A percentile compares a stretch with the other conserved stretches of the same genome.
phyloP scores from a whole-genome alignment of 2,797 vertebrate genomes.

The Lagodon rhomboides region DNA sequence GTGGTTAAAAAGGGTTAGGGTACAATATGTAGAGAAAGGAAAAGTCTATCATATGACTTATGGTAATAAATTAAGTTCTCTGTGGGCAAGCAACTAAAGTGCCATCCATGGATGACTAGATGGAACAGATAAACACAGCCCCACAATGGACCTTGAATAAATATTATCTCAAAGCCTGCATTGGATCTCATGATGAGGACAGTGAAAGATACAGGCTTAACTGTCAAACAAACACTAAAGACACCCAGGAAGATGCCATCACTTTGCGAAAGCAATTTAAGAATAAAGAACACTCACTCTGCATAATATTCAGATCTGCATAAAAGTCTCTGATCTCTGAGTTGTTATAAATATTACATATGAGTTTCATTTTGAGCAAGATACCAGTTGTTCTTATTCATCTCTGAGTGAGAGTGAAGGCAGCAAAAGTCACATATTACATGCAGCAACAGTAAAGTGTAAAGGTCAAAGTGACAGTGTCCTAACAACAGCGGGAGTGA shows the following conservation, averaged over 20 bases:
- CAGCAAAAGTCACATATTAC: not conserved
- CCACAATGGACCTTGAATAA: not conserved
- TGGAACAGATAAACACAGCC: not conserved
- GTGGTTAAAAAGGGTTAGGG: too few relatives aligned
- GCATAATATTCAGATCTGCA: not conserved
- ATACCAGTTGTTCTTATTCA: not conserved
- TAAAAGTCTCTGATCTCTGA: not conserved
- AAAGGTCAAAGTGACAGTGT: constrained; percentile 13
- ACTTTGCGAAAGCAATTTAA: not conserved
- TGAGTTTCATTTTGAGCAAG: not conserved
- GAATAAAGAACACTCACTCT: not conserved
- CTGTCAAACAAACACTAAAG: not conserved
- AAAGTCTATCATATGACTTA: not conserved
- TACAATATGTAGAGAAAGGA: not conserved
- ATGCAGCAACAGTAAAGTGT: not conserved
- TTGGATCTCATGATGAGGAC: not conserved
- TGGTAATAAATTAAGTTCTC: not conserved
- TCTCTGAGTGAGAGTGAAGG: not conserved
- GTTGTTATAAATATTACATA: not conserved
- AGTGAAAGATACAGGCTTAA: not conserved
- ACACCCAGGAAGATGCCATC: not conserved
- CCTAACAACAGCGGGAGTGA: not conserved
- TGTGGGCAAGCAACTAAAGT: not conserved
- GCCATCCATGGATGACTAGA: not conserved
- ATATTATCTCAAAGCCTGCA: constrained; percentile 32